Evolutionary conservation across 2,113 vertebrate genomes (phyloP).

Genomic region (Rhinopomastus cyanomelas): DNA sequence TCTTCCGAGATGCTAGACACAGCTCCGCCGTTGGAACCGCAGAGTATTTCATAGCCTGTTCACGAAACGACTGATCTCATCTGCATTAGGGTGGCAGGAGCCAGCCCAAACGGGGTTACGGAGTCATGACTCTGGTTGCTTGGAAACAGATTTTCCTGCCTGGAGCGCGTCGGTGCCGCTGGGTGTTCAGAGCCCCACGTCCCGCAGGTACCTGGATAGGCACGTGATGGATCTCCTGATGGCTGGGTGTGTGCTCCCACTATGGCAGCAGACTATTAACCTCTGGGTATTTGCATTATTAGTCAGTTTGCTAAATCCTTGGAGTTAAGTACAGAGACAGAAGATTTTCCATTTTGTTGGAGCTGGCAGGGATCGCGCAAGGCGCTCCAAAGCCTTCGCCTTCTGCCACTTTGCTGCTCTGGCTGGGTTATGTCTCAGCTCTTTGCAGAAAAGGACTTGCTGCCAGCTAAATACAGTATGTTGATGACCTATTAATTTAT

Average conservation of each 20-base stretch:
- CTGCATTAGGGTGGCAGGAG: background rate
- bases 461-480: constrained; percentile 40
- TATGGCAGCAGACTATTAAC: constrained; percentile 68
- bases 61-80: background rate
- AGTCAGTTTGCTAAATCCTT: constrained; percentile 69
- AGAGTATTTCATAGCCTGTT: background rate
- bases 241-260: background rate
- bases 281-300: constrained; percentile 73
- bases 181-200: background rate
- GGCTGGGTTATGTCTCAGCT: constrained; percentile 18
- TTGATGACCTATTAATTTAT: constrained; percentile 60
- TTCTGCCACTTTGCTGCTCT: constrained; percentile 24
- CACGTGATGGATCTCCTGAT: constrained; percentile 16
- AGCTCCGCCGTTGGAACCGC: background rate
- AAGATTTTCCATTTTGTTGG: constrained; percentile 53
- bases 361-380: background rate
- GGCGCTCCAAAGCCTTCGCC: background rate
- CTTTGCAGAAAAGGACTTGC: constrained; percentile 1
- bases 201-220: background rate
- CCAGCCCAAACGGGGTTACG: background rate
- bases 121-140: background rate
- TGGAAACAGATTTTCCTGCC: background rate
- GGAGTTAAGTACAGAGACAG: constrained; percentile 11
- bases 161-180: background rate
- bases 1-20: fast-evolving